Conservation (phyloP, 1,140 invertebrate genomes). For the Phymastichus coffea region DNA sequence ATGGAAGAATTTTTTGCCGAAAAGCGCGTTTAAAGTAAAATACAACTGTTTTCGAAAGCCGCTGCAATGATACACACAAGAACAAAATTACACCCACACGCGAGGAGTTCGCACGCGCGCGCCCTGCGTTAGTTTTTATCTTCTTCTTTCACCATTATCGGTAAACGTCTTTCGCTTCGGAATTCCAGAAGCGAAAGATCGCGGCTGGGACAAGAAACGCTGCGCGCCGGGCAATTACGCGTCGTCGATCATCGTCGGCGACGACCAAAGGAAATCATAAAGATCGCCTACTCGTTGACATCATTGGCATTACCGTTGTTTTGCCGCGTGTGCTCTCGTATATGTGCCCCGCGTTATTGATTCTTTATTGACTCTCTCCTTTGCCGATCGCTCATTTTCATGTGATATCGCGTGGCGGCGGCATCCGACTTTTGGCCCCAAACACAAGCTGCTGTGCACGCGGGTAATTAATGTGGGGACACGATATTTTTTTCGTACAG, state of each 20-base stretch:
- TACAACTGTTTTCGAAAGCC: too few species aligned
- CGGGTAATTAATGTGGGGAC: too few species aligned
- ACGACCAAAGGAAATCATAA: slow-evolving; percentile 26
- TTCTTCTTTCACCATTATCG: background rate
- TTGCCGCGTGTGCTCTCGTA: background rate
- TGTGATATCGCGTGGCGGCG: too few species aligned
- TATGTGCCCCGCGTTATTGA: too few species aligned
- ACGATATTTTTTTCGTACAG: too few species aligned
- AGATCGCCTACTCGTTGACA: slow-evolving; percentile 15
- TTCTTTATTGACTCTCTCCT: slow-evolving; percentile 5
- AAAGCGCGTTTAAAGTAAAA: too few species aligned
- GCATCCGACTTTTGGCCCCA: too few species aligned
- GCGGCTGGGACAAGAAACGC: slow-evolving; percentile 21
- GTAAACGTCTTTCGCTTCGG: background rate
- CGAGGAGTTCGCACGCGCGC: slow-evolving; percentile 11
- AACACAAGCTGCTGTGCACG: too few species aligned
- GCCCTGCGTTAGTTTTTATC: background rate
- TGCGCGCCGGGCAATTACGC: slow-evolving; percentile 37
- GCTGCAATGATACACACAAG: too few species aligned
- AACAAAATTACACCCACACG: too few species aligned
- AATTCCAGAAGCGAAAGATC: slow-evolving; percentile 2
- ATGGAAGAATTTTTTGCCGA: too few species aligned
- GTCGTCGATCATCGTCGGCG: slow-evolving; percentile 32
- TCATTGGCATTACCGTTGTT: slow-evolving; percentile 15
- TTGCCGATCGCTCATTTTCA: too few species aligned